Base-by-base conservation (phyloP, 1,140 invertebrate species). In the Atta colombica region DNA sequence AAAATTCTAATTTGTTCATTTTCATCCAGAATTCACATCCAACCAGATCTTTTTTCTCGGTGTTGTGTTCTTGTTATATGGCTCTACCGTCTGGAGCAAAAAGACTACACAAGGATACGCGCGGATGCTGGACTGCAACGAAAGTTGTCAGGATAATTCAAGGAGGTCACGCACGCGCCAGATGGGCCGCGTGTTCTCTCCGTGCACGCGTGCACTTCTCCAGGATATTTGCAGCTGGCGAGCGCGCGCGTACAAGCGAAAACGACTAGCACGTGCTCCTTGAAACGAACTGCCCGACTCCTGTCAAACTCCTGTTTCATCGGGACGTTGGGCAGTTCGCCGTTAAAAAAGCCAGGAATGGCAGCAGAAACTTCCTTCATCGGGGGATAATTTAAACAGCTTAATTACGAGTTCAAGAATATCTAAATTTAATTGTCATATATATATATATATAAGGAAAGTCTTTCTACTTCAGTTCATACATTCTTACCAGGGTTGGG, bases 91-190 rank as follows among this genome's bases (percentile, higher is more conserved):
- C 21, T 61, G 55, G 8, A 16, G 71, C 49, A 18, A 53, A 31
- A n/a, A 21, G n/a, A 71, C 16, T 28, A 16, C n/a, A 61, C 12
- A 21, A 81, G 51, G 49, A 81, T 81, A 68, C 45, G 16, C 31
- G 68, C 55, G 68, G 77, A 72, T 39, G 66, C 25, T 74, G 51
- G 65, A 61, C 53, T 35, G 65, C 31, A 49, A 77, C 60, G 45
- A 72, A 63, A 85, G 61, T 60, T 35, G 72, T 88, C 87, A 77
- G 80, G 93, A 93, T 95, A 95, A 95, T 95, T 94, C 92, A 91
- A 91, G 92, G 92, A 94, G 94, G 93, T 95, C 94, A 95, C 94
- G 94, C 94, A 95, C 92, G 92, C 93, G 93, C 94, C 95, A 95
- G 95, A 95, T 95, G 95, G 94, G 93, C 92, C 78, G 87, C 93